phyloP scores from a whole-genome alignment of 2,113 vertebrate species.

The Salminus brasiliensis region DNA sequence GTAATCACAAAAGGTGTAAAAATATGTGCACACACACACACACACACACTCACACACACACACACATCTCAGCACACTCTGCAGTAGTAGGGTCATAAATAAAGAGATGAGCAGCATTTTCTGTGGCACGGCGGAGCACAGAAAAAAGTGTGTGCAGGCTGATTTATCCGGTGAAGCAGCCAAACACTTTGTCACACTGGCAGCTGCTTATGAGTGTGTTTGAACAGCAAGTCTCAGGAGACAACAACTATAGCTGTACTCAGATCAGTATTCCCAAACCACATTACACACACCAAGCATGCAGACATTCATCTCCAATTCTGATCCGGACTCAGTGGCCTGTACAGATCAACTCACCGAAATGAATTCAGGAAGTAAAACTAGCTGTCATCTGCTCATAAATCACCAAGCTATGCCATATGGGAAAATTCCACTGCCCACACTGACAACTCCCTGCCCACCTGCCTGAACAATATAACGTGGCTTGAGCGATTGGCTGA shows the following conservation, averaged over 20 bases:
- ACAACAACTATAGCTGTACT: background rate
- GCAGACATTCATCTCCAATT: background rate
- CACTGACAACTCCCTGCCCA: background rate
- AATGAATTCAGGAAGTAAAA: slow-evolving; percentile 9
- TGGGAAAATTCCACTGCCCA: background rate
- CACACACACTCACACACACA: slow-evolving; percentile 10
- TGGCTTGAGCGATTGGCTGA: background rate
- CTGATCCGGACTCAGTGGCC: slow-evolving; percentile 2
- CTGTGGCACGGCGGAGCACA: background rate
- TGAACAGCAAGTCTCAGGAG: slow-evolving; percentile 3
- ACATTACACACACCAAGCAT: background rate
- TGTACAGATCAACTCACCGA: background rate
- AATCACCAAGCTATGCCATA: background rate
- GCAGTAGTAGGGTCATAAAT: slow-evolving; percentile 9
- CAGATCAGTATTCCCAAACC: slow-evolving; percentile 18
- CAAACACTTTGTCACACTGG: slow-evolving; percentile 25
- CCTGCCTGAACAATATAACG: background rate
- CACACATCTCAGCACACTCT: background rate
- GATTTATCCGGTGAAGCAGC: slow-evolving; percentile 36
- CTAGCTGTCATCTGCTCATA: slow-evolving; percentile 2
- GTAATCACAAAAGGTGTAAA: background rate
- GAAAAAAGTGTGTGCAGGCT: slow-evolving; percentile 1
- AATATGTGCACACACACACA: background rate
- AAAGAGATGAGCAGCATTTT: slow-evolving; percentile 9
- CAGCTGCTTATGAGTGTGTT: slow-evolving; percentile 30